These are phyloP conservation scores for Lasioglossum baleicum DNA, from an alignment of 1,140 invertebrate species.

Conservation along the genomic window DNA sequence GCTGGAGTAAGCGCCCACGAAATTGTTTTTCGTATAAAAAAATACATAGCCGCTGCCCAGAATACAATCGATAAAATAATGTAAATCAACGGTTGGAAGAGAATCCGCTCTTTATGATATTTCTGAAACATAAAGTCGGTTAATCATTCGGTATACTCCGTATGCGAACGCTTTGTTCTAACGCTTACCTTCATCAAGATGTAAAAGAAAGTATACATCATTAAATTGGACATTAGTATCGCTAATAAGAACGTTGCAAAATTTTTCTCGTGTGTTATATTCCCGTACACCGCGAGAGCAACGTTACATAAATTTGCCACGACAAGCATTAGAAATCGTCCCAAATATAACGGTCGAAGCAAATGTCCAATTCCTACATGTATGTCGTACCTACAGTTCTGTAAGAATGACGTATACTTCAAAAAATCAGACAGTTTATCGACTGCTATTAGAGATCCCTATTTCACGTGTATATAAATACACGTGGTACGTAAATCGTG, in stretches of 20 bases:
- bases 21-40: constrained; percentile 89
- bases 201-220: constrained; percentile 91
- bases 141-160: not conserved
- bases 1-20: constrained; percentile 91
- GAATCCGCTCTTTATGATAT: constrained; percentile 85
- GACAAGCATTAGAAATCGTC: constrained; percentile 81
- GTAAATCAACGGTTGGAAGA: constrained; percentile 83
- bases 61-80: constrained; percentile 83
- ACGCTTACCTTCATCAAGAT: constrained; percentile 90
- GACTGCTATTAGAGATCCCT: too few species aligned
- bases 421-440: not conserved
- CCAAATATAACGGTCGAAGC: constrained; percentile 71
- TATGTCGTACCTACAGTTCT: constrained; percentile 72
- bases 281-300: constrained; percentile 86
- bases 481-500: too few species aligned
- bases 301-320: constrained; percentile 89
- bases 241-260: constrained; percentile 91
- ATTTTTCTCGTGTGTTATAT: constrained; percentile 84
- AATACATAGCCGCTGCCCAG: constrained; percentile 86
- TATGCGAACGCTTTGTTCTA: constrained; percentile 1
- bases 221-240: constrained; percentile 91
- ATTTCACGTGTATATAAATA: too few species aligned
- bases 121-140: constrained; percentile 78
- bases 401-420: constrained; percentile 28
- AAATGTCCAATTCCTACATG: constrained; percentile 67